Evolutionary conservation across 2,888 invertebrate species (phyloP), one percentile per base, ranked within the genome.

Genomic region (Morpho achilles): DNA sequence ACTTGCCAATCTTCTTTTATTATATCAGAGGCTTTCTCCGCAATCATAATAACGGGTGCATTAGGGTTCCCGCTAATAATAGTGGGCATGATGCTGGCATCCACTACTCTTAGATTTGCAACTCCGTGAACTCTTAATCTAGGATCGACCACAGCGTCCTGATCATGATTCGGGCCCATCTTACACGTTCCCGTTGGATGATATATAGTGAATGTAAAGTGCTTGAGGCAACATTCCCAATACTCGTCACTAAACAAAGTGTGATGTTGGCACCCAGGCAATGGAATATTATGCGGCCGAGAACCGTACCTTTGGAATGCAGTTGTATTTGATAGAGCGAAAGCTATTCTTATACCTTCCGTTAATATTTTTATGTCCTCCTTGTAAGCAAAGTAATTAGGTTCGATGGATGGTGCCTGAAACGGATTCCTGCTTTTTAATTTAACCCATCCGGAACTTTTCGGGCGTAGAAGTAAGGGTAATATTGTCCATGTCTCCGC

Each of bases 41-140:
- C 97, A 54, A 97, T 97, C 96, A 97, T 97, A 49, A 97, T 96
- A 1, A 94, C 93, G 0, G 96, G 96, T 1, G 97, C 97, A 77
- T 97, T 97, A 0, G 97, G 96, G 84, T 97, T 97, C 0, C 97
- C 97, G 76, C 96, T 97, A 9, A 96, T 93, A 61, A 97, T 97
- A 1, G 92, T 94, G 0, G 97, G 97, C 97, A 97, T 97, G 54
- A 97, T 94, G 64, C 96, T 96, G 0, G 96, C 96, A 75, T 97
- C 97, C 0, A 94, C 94, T 0, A 97, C 96, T 62, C 97, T 91
- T 32, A 97, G 81, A 40, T 95, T 94, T 1, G 94, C 92, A 0
- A 97, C 93, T 0, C 96, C 97, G 66, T 96, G 94, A 1, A 97
- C 96, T 23, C 94, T 91, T 53, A 97, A 79, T 53, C 96, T 85